Evolutionary conservation across 1,140 invertebrate genomes (phyloP), one percentile per base, ranked within the genome.

Genomic region (Vanessa atalanta): DNA sequence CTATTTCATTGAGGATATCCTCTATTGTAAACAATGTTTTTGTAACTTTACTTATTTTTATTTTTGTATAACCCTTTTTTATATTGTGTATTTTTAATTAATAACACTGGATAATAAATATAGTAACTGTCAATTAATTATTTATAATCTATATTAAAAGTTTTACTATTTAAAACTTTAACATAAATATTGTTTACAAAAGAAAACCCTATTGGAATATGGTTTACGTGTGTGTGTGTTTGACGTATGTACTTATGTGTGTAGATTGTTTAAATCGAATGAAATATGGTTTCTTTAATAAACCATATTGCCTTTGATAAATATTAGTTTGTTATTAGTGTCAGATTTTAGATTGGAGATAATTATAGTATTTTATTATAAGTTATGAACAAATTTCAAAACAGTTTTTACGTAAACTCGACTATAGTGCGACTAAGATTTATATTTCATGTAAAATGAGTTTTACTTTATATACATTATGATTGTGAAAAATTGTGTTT

Each of bases 161-260:
- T 15, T 53, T 16, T 9, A 53, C n/a, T n/a, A n/a, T 53, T 53
- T 53, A 53, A n/a, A n/a, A 23, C 8, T 12, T 23, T 57, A 57
- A 79, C 82, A 80, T 86, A 57, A 57, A 57, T 9, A 57, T 23
- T 57, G 53, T 57, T 13, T 57, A 23, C 53, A 57, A 57, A 57
- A 57, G 20, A 57, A 11, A 20, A 26, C 4, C 20, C n/a, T 23
- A 57, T 57, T 57, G 53, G 20, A 57, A 23, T 15, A 12, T 23
- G 20, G 20, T 57, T n/a, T 23, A 57, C 23, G 83, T 79, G 76
- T 86, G 80, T 79, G 71, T 43, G 80, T 80, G 73, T 63, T 47
- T 77, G 81, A 85, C 23, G 84, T 76, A 85, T 87, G 87, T 87
- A 83, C 80, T 87, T 85, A 83, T 84, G 79, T 83, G 78, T 83